Evolutionary conservation across 2,113 vertebrate genomes (phyloP).

Genomic region (Telmatochromis sp.): DNA sequence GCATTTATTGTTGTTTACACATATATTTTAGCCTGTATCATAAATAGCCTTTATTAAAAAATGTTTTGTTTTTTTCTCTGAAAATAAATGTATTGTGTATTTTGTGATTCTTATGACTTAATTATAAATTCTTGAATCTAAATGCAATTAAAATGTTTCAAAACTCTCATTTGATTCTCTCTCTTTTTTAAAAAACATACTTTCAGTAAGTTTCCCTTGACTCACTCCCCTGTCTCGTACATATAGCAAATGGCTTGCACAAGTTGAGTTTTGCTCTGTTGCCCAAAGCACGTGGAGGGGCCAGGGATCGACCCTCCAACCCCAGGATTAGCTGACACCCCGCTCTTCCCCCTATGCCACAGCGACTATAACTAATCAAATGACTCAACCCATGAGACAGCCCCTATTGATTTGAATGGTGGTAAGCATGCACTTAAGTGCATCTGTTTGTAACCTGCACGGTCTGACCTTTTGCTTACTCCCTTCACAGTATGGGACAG

Average conservation of each 20-base stretch:
- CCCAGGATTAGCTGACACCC: neutral
- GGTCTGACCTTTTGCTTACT: constrained; percentile 7
- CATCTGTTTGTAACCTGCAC: neutral
- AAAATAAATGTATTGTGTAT: neutral
- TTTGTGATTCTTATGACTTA: neutral
- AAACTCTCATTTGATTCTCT: neutral
- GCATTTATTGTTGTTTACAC: neutral
- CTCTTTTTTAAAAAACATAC: neutral
- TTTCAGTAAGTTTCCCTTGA: neutral
- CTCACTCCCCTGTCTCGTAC: neutral
- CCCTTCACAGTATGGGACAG: constrained; percentile 5
- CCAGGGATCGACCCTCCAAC: neutral
- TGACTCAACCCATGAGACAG: constrained; percentile 9
- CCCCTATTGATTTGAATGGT: constrained; percentile 11
- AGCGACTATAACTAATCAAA: constrained; percentile 1
- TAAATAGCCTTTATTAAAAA: neutral
- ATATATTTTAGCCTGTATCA: neutral
- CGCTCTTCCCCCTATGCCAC: neutral
- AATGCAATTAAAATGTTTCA: constrained; percentile 30
- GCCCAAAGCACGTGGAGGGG: neutral
- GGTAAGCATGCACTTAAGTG: neutral
- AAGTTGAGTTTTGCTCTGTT: neutral
- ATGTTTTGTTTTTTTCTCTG: neutral
- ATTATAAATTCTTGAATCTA: neutral
- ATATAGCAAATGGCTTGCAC: neutral